A percentile compares a stretch with the other conserved stretches of the same genome.
Evolutionary conservation across 2,888 invertebrate genomes (phyloP).

Genomic region (Heliconius hortense): DNA sequence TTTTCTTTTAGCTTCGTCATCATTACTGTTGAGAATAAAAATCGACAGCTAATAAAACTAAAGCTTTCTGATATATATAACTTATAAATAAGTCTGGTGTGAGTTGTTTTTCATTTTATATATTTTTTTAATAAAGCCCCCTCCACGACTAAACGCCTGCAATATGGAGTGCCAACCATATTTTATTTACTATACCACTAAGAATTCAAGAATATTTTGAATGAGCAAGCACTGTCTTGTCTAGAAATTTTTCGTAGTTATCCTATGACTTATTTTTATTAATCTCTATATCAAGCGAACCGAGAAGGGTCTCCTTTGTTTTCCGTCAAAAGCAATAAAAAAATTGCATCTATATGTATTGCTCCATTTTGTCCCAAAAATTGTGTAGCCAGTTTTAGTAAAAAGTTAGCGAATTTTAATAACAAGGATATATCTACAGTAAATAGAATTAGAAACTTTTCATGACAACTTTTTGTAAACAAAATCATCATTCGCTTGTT

Average conservation of each 20-base stretch:
- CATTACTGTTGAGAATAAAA: neutral
- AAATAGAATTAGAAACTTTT: slow-evolving; percentile 17
- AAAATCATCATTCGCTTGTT: neutral
- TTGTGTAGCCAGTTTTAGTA: neutral
- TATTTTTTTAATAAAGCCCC: neutral
- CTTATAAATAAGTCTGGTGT: too few relatives aligned
- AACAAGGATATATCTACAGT: slow-evolving; percentile 5
- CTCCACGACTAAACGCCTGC: too few relatives aligned
- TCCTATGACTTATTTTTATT: neutral
- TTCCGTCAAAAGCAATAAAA: neutral
- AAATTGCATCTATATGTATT: neutral
- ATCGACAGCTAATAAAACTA: neutral
- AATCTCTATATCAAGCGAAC: neutral
- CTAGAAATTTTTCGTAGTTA: neutral
- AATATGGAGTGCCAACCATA: too few relatives aligned
- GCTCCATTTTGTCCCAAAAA: slow-evolving; percentile 4
- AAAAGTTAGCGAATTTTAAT: slow-evolving; percentile 7
- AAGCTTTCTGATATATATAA: neutral
- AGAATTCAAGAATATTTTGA: too few relatives aligned
- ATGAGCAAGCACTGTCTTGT: too few relatives aligned
- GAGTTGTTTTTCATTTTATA: too few relatives aligned
- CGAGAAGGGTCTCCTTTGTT: neutral
- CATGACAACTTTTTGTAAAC: slow-evolving; percentile 5
- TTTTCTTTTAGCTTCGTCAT: slow-evolving; percentile 18
- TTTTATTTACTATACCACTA: too few relatives aligned